Evolutionary conservation across 2,888 invertebrate species (phyloP).

Genomic region (Listrodromus nycthemerus): DNA sequence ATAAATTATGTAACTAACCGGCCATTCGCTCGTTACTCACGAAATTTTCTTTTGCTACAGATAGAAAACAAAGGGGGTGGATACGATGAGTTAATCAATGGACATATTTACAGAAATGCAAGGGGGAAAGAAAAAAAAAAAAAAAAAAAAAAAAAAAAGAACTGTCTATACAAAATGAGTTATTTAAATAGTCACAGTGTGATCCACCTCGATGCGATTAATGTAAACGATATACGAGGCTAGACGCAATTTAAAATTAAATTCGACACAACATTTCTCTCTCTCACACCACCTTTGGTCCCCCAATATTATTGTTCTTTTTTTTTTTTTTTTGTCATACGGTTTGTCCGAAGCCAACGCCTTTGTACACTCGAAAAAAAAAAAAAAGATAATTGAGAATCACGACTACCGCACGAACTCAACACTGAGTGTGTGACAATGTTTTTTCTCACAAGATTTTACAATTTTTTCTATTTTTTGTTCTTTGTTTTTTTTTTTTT

Average conservation of each 20-base stretch:
- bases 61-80: conserved; percentile 36
- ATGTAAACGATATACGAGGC: conserved; percentile 64
- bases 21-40: conserved; percentile 23
- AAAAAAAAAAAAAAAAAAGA: conserved; percentile 19
- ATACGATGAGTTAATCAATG: conserved; percentile 55
- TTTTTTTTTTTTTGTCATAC: too few species aligned
- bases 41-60: conserved; percentile 6
- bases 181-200: conserved; percentile 52
- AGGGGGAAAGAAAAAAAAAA: too few species aligned
- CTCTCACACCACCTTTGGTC: conserved; percentile 77
- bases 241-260: conserved; percentile 64
- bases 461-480: neutral
- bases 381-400: conserved; percentile 61
- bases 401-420: conserved; percentile 48
- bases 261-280: conserved; percentile 46
- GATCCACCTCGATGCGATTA: conserved; percentile 68
- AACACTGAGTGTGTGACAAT: conserved; percentile 19
- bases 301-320: conserved; percentile 68
- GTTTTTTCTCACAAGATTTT: neutral
- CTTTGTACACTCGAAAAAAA: conserved; percentile 74
- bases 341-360: conserved; percentile 60
- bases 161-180: conserved; percentile 73
- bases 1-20: conserved; percentile 69
- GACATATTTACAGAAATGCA: conserved; percentile 75
- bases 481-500: neutral